phyloP scores from a whole-genome alignment of 2,113 vertebrate genomes.

The Naja naja region DNA sequence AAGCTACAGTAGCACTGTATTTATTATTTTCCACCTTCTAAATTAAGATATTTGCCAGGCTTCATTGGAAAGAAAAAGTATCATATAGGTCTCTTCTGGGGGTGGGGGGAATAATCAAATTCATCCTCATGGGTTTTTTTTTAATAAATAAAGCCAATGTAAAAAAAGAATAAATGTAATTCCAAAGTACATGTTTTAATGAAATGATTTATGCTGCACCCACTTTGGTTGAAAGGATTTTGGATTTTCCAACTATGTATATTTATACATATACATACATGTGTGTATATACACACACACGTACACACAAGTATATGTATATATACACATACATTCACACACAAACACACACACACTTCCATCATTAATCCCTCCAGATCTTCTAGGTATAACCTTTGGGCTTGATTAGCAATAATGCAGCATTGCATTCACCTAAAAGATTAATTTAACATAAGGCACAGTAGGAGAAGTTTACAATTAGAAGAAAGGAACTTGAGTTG shows the following conservation, averaged over 20 bases:
- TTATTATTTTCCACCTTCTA: neutral
- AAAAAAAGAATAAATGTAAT: neutral
- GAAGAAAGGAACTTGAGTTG: neutral
- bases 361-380: neutral
- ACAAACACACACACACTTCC: neutral
- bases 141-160: neutral
- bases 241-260: constrained; percentile 1
- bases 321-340: neutral
- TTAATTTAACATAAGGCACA: neutral
- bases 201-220: neutral
- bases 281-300: no score
- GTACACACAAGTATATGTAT: neutral
- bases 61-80: neutral
- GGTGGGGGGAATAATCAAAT: neutral
- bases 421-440: neutral
- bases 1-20: neutral
- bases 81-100: neutral
- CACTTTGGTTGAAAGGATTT: neutral
- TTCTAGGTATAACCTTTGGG: neutral
- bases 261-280: neutral
- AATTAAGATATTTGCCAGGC: neutral
- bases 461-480: neutral
- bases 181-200: neutral
- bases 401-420: neutral
- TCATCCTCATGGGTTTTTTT: neutral